Evolutionary conservation across 2,113 vertebrate genomes (phyloP), one percentile per base, ranked within the genome.

Genomic region (Poeciliopsis occidentalis): DNA sequence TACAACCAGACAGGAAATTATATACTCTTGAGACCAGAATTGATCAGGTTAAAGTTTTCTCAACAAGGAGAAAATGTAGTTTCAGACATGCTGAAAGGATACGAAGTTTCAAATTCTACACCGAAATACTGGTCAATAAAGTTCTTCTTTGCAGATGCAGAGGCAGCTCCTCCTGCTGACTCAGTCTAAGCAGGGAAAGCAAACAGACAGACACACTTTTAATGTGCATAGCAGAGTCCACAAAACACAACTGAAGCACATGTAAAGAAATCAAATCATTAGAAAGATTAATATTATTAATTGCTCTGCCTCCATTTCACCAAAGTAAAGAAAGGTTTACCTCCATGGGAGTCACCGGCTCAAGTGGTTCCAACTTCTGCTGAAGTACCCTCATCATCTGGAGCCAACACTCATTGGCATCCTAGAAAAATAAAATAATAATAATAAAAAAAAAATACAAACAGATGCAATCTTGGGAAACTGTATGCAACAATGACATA

Each of bases 91-190:
- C 26, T 32, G 27, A 66, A 94, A 98, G 97, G 97, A 99, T 99
- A 99, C 98, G 94, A 92, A 72, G 97, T 97, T 92, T 99, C 97
- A 92, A 96, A 97, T 87, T 99, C 98, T 86, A 99, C 95, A 68
- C 98, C 97, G 75, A 99, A 99, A 94, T 97, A 99, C 39, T 99
- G 97, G 87, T 99, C 98, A 4, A 99, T 98, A 89, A 99, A 96
- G 90, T 97, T 98, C 94, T 98, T 99, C 95, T 97, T 99, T 79
- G 95, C 86, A 47, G 96, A 89, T 75, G 96, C 87, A 65, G 95
- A 83, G 65, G 93, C 90, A 30, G 93, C 93, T 76, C 85, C 91
- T 11, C 84, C 82, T 31, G 90, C 94, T 22, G 88, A 29, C 3
- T 92, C 93, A 7, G 86, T 92, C 95, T 95, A 31, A n/a, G 65